phyloP scores from a whole-genome alignment of 2,797 vertebrate species.

The Semotilus atromaculatus region DNA sequence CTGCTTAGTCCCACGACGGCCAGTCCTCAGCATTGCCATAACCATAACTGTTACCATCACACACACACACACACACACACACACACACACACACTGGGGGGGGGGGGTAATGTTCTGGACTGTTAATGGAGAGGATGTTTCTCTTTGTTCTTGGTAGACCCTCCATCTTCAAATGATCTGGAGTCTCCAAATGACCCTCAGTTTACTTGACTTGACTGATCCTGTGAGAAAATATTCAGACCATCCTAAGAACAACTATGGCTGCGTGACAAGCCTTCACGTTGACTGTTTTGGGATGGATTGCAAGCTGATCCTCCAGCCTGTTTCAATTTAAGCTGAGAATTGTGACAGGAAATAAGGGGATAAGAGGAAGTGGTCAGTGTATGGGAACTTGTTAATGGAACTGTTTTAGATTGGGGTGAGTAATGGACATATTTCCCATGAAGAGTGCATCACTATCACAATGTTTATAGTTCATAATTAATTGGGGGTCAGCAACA shows the following conservation, averaged over 20 bases:
- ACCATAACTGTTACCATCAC: conserved; percentile 25
- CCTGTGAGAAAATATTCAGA: conserved; percentile 66
- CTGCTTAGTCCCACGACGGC: background rate
- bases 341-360: conserved; percentile 72
- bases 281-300: conserved; percentile 51
- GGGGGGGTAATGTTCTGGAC: conserved; percentile 2
- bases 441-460: conserved; percentile 5
- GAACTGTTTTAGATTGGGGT: conserved; percentile 63
- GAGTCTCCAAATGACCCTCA: conserved; percentile 36
- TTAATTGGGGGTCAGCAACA: background rate
- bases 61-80: conserved; percentile 1
- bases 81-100: conserved; percentile 20
- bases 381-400: conserved; percentile 71
- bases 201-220: conserved; percentile 23
- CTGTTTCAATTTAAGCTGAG: conserved; percentile 70
- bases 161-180: conserved; percentile 31
- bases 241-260: background rate
- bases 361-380: conserved; percentile 68
- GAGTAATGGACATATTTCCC: conserved; percentile 55
- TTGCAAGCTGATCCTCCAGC: conserved; percentile 61
- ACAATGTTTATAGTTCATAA: background rate
- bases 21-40: background rate
- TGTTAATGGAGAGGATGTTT: conserved; percentile 18
- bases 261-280: conserved; percentile 29
- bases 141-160: conserved; percentile 31